Evolutionary conservation across 1,140 invertebrate species (phyloP).

Genomic region (Stratiolaelaps scimitus): DNA sequence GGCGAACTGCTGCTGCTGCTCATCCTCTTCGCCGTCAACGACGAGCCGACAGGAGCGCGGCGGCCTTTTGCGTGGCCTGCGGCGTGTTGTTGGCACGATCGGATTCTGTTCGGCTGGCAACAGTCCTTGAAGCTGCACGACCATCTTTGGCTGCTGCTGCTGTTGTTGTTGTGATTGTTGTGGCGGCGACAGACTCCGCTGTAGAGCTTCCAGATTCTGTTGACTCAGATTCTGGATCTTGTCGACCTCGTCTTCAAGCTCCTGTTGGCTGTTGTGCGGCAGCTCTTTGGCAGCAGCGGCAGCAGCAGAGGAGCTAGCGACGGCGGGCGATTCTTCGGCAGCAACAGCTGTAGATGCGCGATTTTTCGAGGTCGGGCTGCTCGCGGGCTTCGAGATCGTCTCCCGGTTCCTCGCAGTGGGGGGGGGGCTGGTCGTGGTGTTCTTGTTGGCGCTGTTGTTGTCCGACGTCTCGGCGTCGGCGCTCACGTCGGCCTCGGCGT

Average conservation of each 20-base stretch:
- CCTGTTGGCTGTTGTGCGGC: too few relatives aligned
- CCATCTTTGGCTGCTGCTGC: background rate
- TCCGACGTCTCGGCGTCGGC: conserved; percentile 21
- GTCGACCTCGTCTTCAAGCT: too few relatives aligned
- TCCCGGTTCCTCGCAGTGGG: background rate
- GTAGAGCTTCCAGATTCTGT: too few relatives aligned
- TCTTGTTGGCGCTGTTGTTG: background rate
- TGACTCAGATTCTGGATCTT: too few relatives aligned
- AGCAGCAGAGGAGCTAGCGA: too few relatives aligned
- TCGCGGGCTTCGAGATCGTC: too few relatives aligned
- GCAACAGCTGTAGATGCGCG: too few relatives aligned
- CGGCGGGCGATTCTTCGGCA: too few relatives aligned
- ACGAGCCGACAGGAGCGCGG: conserved; percentile 24
- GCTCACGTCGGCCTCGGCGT: conserved; percentile 6
- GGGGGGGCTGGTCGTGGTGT: background rate
- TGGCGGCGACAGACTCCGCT: background rate
- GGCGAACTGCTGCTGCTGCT: background rate
- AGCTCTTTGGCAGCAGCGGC: too few relatives aligned
- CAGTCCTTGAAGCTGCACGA: conserved; percentile 17
- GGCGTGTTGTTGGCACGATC: conserved; percentile 25
- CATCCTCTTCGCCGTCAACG: conserved; percentile 18
- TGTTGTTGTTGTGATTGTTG: background rate
- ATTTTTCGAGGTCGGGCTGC: too few relatives aligned
- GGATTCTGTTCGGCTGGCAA: conserved; percentile 25
- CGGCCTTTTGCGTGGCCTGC: conserved; percentile 19